Evolutionary conservation across 1,140 invertebrate species (phyloP), one percentile per base, ranked within the genome.

Genomic region (Gryllus bimaculatus): DNA sequence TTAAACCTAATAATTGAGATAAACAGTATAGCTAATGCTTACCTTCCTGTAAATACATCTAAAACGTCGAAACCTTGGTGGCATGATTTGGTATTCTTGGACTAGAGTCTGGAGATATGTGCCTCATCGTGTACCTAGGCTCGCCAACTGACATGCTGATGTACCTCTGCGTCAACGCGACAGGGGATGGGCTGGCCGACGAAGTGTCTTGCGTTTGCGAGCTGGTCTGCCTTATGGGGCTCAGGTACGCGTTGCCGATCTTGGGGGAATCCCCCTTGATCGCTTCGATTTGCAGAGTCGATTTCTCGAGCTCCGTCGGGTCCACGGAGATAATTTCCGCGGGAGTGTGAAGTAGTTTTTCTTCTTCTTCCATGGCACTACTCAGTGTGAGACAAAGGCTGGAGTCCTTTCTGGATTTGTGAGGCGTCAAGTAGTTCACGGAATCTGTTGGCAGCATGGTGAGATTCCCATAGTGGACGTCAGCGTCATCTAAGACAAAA

Each of bases 351-450:
- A 66, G 54, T 66, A 66, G 18, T 66, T 18, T 66, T 66, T 66
- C 54, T 7, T 66, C 54, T 7, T 66, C 54, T 66, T 66, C 54
- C 54, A 13, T 18, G 3, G 26, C 26, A 39, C 26, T 39, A 39
- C 26, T 39, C 5, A 39, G 26, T 39, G 26, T 39, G 26, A 39
- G 26, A 39, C 26, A 39, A 1, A 39, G 26, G 5, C 26, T 39
- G 26, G 26, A 39, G 26, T 39, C 26, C 26, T 49, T 66, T 66
- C 48, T 77, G 76, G 8, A 47, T 76, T 76, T 47, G 10, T 76
- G 39, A 76, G 8, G 54, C 15, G 83, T 84, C 21, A 86, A 78
- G 74, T 87, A 87, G 80, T 87, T 87, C 10, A 84, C 84, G 0
- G 83, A 83, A 39, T 85, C 83, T 7, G 83, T 85, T 26, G 76